Evolutionary conservation across 2,113 vertebrate species (phyloP).

Genomic region (Anser brachyrhynchus): DNA sequence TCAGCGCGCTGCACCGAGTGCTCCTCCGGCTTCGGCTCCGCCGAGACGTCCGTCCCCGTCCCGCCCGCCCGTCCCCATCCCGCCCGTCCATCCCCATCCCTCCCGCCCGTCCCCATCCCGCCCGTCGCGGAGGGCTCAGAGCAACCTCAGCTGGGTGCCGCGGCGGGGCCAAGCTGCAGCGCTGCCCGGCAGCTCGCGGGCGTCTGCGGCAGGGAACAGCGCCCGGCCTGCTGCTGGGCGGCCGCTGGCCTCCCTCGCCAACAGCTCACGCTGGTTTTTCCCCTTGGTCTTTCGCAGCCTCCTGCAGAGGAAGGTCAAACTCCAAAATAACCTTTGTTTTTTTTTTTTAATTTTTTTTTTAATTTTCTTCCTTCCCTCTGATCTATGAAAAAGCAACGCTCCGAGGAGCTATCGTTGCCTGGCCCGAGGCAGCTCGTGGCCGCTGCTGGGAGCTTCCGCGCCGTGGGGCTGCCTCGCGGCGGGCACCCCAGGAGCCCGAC

Average conservation of each 20-base stretch:
- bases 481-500: too few species aligned
- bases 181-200: rapidly evolving
- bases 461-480: background rate
- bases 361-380: rapidly evolving
- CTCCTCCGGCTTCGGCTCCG: background rate
- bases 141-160: background rate
- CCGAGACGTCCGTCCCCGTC: rapidly evolving
- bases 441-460: background rate
- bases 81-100: too few species aligned
- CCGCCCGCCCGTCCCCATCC: too few species aligned
- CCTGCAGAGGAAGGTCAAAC: background rate
- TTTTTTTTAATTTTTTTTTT: too few species aligned
- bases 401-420: background rate
- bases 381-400: rapidly evolving
- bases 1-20: rapidly evolving
- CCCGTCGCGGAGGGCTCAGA: rapidly evolving
- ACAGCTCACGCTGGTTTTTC: background rate
- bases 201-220: background rate
- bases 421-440: background rate
- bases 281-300: background rate
- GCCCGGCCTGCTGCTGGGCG: background rate
- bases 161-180: background rate
- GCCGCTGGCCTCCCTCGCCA: background rate
- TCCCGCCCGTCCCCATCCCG: rapidly evolving
- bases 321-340: background rate